Percentiles rank a stretch among this genome's conserved stretches.
phyloP scores from a whole-genome alignment of 2,797 vertebrate genomes.

The Platalea minor region DNA sequence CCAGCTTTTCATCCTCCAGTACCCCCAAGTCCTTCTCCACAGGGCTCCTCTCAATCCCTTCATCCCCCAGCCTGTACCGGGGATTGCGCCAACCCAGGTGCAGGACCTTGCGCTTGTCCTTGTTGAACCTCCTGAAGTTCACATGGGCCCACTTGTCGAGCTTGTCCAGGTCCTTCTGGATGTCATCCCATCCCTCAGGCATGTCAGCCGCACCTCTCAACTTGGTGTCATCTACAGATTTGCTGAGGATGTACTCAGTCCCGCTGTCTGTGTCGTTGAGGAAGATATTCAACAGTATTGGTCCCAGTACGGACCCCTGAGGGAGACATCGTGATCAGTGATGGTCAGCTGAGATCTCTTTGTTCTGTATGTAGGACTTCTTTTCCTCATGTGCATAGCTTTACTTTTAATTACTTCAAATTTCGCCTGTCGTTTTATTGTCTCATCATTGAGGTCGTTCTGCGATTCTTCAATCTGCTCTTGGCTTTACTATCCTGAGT shows the following conservation, averaged over 20 bases:
- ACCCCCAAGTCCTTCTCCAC: not conserved
- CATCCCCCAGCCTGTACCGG: too few relatives aligned
- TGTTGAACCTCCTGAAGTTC: not conserved
- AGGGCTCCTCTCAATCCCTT: not conserved
- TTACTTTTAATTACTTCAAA: not conserved
- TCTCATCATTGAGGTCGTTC: not conserved
- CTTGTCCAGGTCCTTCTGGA: not conserved
- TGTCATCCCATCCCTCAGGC: not conserved
- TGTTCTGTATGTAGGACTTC: not conserved
- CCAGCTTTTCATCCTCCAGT: not conserved
- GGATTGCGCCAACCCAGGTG: not conserved
- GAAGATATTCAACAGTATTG: not conserved
- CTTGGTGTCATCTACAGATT: not conserved
- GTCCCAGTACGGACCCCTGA: not conserved
- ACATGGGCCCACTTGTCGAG: not conserved
- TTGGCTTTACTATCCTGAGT: not conserved
- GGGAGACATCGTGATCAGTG: not conserved
- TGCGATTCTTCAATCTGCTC: not conserved
- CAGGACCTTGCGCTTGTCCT: not conserved
- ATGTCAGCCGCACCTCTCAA: rapidly evolving
- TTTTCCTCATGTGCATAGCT: not conserved
- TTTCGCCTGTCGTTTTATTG: not conserved
- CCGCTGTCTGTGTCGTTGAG: not conserved
- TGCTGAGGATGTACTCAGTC: not conserved
- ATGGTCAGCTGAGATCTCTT: not conserved